A percentile compares a stretch with the other conserved stretches of the same genome.
phyloP scores from a whole-genome alignment of 2,797 vertebrate species.

The Clarias laeviceps region DNA sequence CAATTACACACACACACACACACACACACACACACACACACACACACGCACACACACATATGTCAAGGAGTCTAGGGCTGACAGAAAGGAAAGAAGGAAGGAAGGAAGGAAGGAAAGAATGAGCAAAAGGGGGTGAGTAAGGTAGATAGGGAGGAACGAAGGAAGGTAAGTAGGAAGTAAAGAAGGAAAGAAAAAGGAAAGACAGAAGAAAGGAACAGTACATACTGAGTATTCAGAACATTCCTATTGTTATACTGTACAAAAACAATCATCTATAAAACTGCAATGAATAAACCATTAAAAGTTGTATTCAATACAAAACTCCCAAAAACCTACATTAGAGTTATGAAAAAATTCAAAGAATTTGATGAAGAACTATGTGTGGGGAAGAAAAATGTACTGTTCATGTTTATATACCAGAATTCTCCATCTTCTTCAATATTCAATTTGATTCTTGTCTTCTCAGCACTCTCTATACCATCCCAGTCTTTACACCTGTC shows the following conservation, averaged over 20 bases:
- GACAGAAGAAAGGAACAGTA: neutral
- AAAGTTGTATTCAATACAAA: neutral
- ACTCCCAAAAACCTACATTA: neutral
- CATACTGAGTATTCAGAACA: neutral
- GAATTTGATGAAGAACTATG: neutral
- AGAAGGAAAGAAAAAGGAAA: too few relatives aligned
- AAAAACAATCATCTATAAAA: neutral
- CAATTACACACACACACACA: neutral
- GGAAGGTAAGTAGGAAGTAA: too few relatives aligned
- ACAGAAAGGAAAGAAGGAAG: too few relatives aligned
- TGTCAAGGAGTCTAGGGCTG: neutral
- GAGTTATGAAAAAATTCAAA: neutral
- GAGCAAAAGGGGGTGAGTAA: too few relatives aligned
- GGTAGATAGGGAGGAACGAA: too few relatives aligned
- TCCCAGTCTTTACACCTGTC: constrained; percentile 76
- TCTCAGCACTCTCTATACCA: constrained; percentile 67
- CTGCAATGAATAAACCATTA: too few relatives aligned
- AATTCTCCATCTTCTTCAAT: constrained; percentile 79
- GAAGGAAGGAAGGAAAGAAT: too few relatives aligned
- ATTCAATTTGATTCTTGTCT: constrained; percentile 69
- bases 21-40: constrained; percentile 1
- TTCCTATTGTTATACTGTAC: neutral
- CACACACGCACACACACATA: neutral
- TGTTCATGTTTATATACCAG: constrained; percentile 66
- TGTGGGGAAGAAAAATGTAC: neutral